Evolutionary conservation across 2,113 vertebrate genomes (phyloP).

Genomic region (Lepus europaeus): DNA sequence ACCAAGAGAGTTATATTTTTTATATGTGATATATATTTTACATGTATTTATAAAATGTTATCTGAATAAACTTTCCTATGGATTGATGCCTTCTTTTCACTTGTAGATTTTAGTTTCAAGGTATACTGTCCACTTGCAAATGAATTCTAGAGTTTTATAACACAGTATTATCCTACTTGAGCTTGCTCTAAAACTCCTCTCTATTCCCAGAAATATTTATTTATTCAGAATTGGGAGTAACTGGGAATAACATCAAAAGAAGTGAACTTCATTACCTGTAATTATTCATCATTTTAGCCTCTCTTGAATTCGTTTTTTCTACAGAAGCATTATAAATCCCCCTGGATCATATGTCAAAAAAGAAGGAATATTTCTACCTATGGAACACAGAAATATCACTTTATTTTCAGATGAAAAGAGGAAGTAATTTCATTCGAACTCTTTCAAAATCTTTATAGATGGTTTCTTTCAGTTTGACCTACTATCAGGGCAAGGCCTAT

Average conservation of each 20-base stretch:
- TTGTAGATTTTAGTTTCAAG: constrained; percentile 62
- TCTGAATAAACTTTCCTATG: background rate
- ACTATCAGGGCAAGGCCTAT: constrained; percentile 9
- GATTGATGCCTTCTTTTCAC: background rate
- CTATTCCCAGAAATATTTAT: constrained; percentile 48
- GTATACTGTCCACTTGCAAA: background rate
- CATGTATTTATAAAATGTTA: constrained; percentile 33
- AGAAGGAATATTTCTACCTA: constrained; percentile 15
- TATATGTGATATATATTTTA: background rate
- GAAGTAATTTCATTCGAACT: constrained; percentile 60
- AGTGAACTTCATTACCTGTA: constrained; percentile 42
- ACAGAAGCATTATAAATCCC: constrained; percentile 57
- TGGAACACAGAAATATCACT: constrained; percentile 43
- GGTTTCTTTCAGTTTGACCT: constrained; percentile 63
- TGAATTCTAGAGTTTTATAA: background rate
- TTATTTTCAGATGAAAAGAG: constrained; percentile 70
- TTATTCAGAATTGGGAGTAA: constrained; percentile 63
- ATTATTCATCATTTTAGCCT: constrained; percentile 74
- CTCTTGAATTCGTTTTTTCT: constrained; percentile 66
- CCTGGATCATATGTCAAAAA: constrained; percentile 51
- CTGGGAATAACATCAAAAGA: constrained; percentile 73
- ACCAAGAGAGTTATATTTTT: background rate
- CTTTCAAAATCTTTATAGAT: constrained; percentile 59
- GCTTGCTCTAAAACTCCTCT: background rate
- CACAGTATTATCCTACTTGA: background rate